Base-by-base conservation (phyloP, 2,113 vertebrate species). In the Telmatochromis bifrenatus region DNA sequence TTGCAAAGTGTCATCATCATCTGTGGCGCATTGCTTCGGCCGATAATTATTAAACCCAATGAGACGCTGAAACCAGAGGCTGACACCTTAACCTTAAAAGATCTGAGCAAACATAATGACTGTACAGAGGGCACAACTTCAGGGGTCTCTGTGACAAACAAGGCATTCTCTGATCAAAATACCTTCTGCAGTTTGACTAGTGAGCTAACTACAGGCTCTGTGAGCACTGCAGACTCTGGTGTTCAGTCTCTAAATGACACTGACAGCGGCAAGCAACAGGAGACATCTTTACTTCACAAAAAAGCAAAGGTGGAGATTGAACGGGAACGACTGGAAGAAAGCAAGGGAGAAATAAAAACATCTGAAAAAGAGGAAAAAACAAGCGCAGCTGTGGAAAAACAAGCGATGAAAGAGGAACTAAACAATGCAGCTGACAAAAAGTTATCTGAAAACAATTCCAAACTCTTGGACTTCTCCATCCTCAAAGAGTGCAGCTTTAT, bases 401-500 rank as follows among this genome's bases (percentile, higher is more conserved):
- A 70, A 53, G n/a, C 2, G 4, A 7, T 9, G 7, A 70, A 56
- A 6, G 53, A 31, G 3, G 51, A 84, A n/a, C 73, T 55, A 35
- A 55, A 21, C 2, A 55, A 85, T 58, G 39, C 55, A 9, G 58
- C 15, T 3, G 45, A 39, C 21, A 45, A 55, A 28, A 28, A 45
- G n/a, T 12, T 17, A 9, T 4, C 68, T 2, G 10, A 53, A 8
- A 81, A 84, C 21, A 89, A 21, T 31, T 53, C 73, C 7, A 96
- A 93, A 62, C 94, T 99, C 23, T 75, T 99, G 55, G 98, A 99
- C 95, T 98, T 99, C 60, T 97, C 98, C 7, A 94, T 99, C 80
- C 95, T 99, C 92, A 97, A 89, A 89, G 98, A 99, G 91, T 90
- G 88, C 75, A 96, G 97, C 89, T 99, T 99, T 86, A 97, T 99